Evolutionary conservation across 2,888 invertebrate species (phyloP).

Genomic region (Linyphia triangularis): DNA sequence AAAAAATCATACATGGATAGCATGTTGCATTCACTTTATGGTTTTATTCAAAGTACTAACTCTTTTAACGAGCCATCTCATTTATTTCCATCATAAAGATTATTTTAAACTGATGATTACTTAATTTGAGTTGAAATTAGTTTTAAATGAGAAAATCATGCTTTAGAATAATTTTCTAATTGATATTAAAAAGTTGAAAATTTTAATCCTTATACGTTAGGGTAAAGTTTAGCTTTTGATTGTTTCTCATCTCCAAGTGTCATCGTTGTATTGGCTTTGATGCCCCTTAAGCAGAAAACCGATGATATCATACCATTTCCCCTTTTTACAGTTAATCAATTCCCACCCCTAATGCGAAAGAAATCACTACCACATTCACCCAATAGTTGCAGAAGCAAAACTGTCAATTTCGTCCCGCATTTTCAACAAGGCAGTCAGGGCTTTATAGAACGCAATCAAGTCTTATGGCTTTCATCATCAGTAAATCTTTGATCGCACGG

Average conservation of each 20-base stretch:
- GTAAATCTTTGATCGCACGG: conserved; percentile 73
- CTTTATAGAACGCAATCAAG: conserved; percentile 55
- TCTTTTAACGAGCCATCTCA: no score
- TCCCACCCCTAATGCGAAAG: conserved; percentile 10
- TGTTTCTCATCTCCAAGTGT: neutral
- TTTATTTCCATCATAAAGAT: no score
- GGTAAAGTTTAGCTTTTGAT: neutral
- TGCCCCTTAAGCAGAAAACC: conserved; percentile 29
- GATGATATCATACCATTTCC: conserved; percentile 6
- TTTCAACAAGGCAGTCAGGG: neutral
- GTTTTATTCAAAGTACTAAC: no score
- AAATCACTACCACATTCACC: conserved; percentile 54
- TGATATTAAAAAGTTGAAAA: no score
- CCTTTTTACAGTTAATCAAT: conserved; percentile 45
- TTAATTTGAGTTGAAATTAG: no score
- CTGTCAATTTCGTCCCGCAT: conserved; percentile 42
- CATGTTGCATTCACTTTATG: no score
- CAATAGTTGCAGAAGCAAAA: conserved; percentile 32
- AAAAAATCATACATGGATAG: no score
- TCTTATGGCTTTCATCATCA: conserved; percentile 72
- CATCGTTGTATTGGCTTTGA: neutral
- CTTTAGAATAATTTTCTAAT: no score
- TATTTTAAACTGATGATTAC: no score
- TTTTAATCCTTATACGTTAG: no score
- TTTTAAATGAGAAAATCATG: no score